These are phyloP conservation scores for Scelioninae gen. 1 DNA, from an alignment of 2,888 invertebrate genomes.

Conservation along the genomic window DNA sequence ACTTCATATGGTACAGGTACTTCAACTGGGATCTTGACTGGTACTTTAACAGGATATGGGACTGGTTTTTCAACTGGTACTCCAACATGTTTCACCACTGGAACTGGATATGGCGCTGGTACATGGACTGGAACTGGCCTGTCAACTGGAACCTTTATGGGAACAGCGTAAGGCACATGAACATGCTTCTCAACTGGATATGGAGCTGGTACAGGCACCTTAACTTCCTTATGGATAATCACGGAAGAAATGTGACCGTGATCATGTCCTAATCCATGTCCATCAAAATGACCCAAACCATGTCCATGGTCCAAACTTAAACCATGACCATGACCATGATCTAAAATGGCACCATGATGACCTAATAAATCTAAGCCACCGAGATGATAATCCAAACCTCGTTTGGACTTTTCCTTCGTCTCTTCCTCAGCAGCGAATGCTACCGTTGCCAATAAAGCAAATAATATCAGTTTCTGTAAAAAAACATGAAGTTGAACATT, in stretches of 20 bases:
- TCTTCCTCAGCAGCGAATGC: slow-evolving; percentile 73
- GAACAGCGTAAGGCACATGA: slow-evolving; percentile 79
- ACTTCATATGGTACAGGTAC: slow-evolving; percentile 78
- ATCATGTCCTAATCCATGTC: slow-evolving; percentile 73
- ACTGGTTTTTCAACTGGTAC: slow-evolving; percentile 78
- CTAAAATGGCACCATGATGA: slow-evolving; percentile 54
- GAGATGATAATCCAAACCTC: slow-evolving; percentile 79
- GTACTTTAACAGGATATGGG: slow-evolving; percentile 78
- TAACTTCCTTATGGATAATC: slow-evolving; percentile 80
- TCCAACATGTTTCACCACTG: slow-evolving; percentile 52
- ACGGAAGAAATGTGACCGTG: slow-evolving; percentile 78
- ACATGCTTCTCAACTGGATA: slow-evolving; percentile 79
- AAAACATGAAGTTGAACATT: too few relatives aligned
- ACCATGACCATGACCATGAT: slow-evolving; percentile 62
- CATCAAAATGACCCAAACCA: too few relatives aligned
- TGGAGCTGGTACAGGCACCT: slow-evolving; percentile 79
- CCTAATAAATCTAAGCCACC: slow-evolving; percentile 63
- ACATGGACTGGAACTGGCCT: slow-evolving; percentile 77
- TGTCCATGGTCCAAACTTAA: slow-evolving; percentile 67
- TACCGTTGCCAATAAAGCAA: slow-evolving; percentile 74
- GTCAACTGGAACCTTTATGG: slow-evolving; percentile 79
- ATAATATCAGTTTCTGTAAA: slow-evolving; percentile 76
- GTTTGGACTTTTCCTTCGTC: slow-evolving; percentile 79
- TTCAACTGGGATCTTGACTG: slow-evolving; percentile 76
- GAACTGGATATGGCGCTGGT: slow-evolving; percentile 63